Base-by-base conservation (phyloP, 2,888 invertebrate species). In the Synergus umbraculus region DNA sequence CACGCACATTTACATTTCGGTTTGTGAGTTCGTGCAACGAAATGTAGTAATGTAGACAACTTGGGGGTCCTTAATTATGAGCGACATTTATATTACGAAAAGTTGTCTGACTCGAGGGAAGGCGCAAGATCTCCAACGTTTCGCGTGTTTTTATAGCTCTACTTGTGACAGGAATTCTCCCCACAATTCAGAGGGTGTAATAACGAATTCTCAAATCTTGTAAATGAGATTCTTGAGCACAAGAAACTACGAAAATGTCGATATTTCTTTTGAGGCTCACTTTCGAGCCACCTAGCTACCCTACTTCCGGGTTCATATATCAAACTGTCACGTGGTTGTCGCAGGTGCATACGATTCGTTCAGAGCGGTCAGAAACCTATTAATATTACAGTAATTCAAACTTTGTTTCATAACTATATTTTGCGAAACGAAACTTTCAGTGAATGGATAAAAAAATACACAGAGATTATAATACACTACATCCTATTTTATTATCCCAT, bases 321-420 rank as follows among this genome's bases (percentile, higher is more conserved):
- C 87, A 87, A 85, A 85, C 85, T 87, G 87, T 73, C 73, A 58
- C 41, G 73, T 73, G 41, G 54, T 37, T 73, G 73, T 54, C 73
- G 73, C 73, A 73, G 73, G 73, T 73, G 83, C 78, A 82, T 79
- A 83, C 76, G 80, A 83, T 83, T 77, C 82, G 77, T 77, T 83
- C 77, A 60, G 79, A 77, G 63, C 73, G 67, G 79, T 69, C 81
- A 76, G 73, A 79, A 76, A 46, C 54, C 76, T 78, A 81, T 82
- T 64, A 77, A 76, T 44, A 49, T 37, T 76, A 67, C 29, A 13
- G 44, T n/a, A 10, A 12, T 44, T 49, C 54, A 37, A 73, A 54
- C 54, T 58, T 54, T 73, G n/a, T 58, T 37, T 63, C 13, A 3
- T 29, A 13, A 63, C n/a, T 29, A 9, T 49, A 58, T 58, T 73